Conservation (phyloP, 35 echinoderm and acorn worm genomes). For the Apostichopus parvimensis region DNA sequence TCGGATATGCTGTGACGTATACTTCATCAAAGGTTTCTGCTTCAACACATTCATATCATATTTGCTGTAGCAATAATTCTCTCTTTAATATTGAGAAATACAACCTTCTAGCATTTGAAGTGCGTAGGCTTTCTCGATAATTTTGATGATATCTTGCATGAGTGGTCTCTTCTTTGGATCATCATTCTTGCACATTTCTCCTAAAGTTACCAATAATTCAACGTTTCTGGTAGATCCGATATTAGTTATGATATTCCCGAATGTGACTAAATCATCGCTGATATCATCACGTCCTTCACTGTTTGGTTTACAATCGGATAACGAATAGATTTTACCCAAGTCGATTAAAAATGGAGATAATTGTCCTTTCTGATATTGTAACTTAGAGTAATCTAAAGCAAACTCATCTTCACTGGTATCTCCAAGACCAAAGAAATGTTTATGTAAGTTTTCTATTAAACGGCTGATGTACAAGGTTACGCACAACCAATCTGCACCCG, state of each 20-base stretch:
- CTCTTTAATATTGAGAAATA: conserved; percentile 16
- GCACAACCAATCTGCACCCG: conserved; percentile 36
- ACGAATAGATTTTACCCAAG: not conserved
- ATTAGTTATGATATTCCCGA: conserved; percentile 23
- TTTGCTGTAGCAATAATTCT: too few species aligned
- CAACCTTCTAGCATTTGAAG: conserved; percentile 29
- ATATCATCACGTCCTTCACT: not conserved
- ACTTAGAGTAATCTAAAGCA: not conserved
- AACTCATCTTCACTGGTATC: conserved; percentile 4
- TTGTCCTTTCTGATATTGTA: not conserved
- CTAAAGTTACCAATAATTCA: not conserved
- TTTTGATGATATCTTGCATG: conserved; percentile 6
- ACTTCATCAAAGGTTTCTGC: too few species aligned
- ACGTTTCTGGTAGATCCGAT: conserved; percentile 30
- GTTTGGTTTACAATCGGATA: not conserved
- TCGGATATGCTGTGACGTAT: too few species aligned
- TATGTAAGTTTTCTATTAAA: conserved; percentile 1
- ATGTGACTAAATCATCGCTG: not conserved
- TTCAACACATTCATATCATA: too few species aligned
- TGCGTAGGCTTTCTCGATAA: conserved; percentile 46
- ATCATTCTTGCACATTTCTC: conserved; percentile 21
- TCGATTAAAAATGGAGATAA: conserved; percentile 26
- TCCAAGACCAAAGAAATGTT: conserved; percentile 1
- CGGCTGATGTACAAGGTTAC: conserved; percentile 38
- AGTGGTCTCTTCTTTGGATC: conserved; percentile 28